Percentiles rank a stretch among this genome's conserved stretches.
Evolutionary conservation across 1,140 invertebrate genomes (phyloP).

Genomic region (Drosophila sturtevanti): DNA sequence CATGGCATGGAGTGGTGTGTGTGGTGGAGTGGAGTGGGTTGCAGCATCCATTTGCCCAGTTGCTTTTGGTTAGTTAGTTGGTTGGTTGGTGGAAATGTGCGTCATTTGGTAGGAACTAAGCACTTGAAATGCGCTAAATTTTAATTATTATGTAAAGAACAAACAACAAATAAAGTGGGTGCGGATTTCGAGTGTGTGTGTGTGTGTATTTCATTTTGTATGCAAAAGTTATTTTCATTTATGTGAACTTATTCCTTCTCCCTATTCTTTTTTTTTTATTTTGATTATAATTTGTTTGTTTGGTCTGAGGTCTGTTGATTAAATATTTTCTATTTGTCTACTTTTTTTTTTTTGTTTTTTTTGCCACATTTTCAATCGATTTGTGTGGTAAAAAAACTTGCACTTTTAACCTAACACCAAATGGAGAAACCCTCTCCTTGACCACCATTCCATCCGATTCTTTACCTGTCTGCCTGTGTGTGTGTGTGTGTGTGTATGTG

Average conservation of each 20-base stretch:
- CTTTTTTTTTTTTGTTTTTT: too few species aligned
- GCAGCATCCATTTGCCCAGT: slow-evolving; percentile 2
- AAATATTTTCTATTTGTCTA: slow-evolving; percentile 52
- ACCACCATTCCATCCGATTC: neutral
- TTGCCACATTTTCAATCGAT: slow-evolving; percentile 24
- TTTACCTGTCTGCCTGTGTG: neutral
- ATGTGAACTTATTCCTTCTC: slow-evolving; percentile 17
- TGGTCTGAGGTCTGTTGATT: slow-evolving; percentile 55
- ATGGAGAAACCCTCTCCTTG: too few species aligned
- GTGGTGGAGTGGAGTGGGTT: neutral
- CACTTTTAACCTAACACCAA: slow-evolving; percentile 38
- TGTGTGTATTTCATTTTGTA: slow-evolving; percentile 37
- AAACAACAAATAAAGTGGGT: neutral
- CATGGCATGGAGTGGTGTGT: neutral
- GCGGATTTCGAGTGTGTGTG: slow-evolving; percentile 1
- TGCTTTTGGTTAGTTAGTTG: too few species aligned
- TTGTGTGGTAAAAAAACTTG: slow-evolving; percentile 32
- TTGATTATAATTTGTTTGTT: slow-evolving; percentile 24
- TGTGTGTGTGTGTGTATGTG: neutral
- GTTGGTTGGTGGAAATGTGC: slow-evolving; percentile 47
- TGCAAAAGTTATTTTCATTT: slow-evolving; percentile 44
- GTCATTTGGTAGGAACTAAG: slow-evolving; percentile 49
- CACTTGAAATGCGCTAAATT: slow-evolving; percentile 55
- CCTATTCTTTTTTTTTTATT: slow-evolving; percentile 3
- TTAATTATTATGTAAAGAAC: slow-evolving; percentile 66